Evolutionary conservation across 1,140 invertebrate genomes (phyloP).

Genomic region (Semibalanus balanoides): DNA sequence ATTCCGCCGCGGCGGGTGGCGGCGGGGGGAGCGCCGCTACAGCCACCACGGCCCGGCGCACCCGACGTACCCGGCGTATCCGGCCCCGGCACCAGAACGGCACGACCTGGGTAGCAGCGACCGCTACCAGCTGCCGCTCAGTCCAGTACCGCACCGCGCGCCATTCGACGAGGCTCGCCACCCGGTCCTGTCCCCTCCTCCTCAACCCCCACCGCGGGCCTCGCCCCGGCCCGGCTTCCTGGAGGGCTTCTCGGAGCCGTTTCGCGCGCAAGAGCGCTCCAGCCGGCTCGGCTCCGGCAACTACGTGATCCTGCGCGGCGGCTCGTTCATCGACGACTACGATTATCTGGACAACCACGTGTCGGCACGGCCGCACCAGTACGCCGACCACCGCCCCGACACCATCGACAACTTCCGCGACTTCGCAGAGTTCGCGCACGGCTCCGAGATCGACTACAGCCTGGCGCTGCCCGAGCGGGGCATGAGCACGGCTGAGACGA

Average conservation of each 20-base stretch:
- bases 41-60: background rate
- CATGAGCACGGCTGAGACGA: background rate
- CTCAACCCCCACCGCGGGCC: too few relatives aligned
- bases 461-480: background rate
- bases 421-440: background rate
- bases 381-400: background rate
- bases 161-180: background rate
- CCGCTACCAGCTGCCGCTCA: background rate
- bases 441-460: background rate
- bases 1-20: background rate
- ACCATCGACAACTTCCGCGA: background rate
- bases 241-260: background rate
- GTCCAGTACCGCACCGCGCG: background rate
- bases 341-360: background rate
- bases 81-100: too few relatives aligned
- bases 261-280: background rate
- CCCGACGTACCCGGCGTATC: background rate
- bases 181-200: background rate
- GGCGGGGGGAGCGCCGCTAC: background rate
- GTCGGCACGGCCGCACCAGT: background rate
- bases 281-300: background rate
- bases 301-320: background rate
- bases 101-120: too few relatives aligned
- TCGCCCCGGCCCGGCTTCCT: background rate
- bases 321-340: background rate